Evolutionary conservation across 1,140 invertebrate species (phyloP), one percentile per base, ranked within the genome.

Genomic region (Drosophila cardini): DNA sequence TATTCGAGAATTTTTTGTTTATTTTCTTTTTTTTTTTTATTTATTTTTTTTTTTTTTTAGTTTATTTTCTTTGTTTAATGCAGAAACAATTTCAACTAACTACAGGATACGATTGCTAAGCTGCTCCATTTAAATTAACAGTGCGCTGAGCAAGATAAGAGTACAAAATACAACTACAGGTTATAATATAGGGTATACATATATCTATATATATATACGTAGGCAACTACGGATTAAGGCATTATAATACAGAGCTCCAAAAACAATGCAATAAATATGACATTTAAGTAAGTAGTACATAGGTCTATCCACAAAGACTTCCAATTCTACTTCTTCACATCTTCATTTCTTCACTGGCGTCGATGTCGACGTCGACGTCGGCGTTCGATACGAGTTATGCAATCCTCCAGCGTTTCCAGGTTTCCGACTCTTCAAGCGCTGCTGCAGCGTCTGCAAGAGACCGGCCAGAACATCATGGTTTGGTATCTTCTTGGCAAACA

Each of bases 381-480:
- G 77, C 75, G 84, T 84, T 32, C 90, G 78, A 62, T 89, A 91
- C 36, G 80, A 78, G 75, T 72, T 82, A 45, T 85, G 46, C 45
- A 82, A 55, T 13, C 72, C 71, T 4, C 81, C 72, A 36, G 68
- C 71, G 2, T 80, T 86, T 43, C 52, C 34, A n/a, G 84, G 69
- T 6, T 92, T 92, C 9, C 91, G 85, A 10, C 62, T 72, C 74
- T 96, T 96, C 63, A 97, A 95, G 72, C 97, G 93, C 57, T 95
- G 95, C 91, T 98, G 97, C 43, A 98, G 92, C 2, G 96, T 97
- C 5, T 94, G 93, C 30, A 97, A 92, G 8, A 98, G 93, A 10
- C 96, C 97, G 4, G 95, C 96, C 1, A 98, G 93, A 6, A 98
- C 97, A 85, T 98, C 97, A 85, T 98, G 97, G 90, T 97, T 97